Evolutionary conservation across 2,888 invertebrate species (phyloP).

Genomic region (Eledona agricola): DNA sequence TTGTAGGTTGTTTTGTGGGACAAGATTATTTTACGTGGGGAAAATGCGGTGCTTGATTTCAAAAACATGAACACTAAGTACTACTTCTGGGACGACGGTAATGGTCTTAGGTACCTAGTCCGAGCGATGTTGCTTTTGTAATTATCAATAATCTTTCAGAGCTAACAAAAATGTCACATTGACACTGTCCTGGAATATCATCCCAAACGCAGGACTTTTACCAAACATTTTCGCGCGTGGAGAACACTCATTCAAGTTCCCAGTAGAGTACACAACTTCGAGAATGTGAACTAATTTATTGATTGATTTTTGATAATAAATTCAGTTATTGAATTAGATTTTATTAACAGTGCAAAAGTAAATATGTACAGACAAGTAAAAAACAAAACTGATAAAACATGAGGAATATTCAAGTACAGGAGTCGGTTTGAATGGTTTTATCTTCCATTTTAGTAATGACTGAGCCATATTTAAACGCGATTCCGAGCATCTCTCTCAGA

Average conservation of each 20-base stretch:
- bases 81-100: slow-evolving; percentile 99
- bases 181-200: slow-evolving; percentile 96
- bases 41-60: slow-evolving; percentile 91
- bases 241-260: slow-evolving; percentile 89
- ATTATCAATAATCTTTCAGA: slow-evolving; percentile 64
- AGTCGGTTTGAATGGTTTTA: slow-evolving; percentile 80
- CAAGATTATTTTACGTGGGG: slow-evolving; percentile 93
- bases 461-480: slow-evolving; percentile 79
- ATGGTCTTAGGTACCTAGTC: slow-evolving; percentile 89
- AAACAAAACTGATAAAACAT: slow-evolving; percentile 30
- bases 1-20: slow-evolving; percentile 94
- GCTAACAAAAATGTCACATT: slow-evolving; percentile 94
- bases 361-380: slow-evolving; percentile 41
- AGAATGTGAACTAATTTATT: slow-evolving; percentile 62
- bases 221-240: slow-evolving; percentile 88
- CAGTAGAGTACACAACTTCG: slow-evolving; percentile 82
- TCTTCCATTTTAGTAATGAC: slow-evolving; percentile 70
- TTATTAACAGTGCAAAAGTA: slow-evolving; percentile 42
- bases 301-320: slow-evolving; percentile 24
- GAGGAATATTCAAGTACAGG: slow-evolving; percentile 44
- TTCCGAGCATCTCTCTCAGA: slow-evolving; percentile 83
- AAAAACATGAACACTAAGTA: slow-evolving; percentile 97
- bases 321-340: slow-evolving; percentile 26
- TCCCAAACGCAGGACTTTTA: slow-evolving; percentile 96
- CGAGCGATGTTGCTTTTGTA: background rate